Conservation (phyloP, 2,797 vertebrate species). For the Malacoctenus gilli region DNA sequence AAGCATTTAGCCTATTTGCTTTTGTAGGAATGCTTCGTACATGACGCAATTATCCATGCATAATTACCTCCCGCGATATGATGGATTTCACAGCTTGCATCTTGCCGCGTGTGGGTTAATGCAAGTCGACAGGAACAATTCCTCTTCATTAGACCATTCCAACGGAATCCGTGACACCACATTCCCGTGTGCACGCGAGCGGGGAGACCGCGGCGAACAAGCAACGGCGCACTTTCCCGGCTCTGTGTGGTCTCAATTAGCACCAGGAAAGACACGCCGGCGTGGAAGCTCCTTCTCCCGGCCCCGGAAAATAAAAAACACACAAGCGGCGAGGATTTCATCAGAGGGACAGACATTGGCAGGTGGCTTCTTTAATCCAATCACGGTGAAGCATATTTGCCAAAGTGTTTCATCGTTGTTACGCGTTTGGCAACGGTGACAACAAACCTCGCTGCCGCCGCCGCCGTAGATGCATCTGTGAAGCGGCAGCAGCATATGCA, state of each 20-base stretch:
- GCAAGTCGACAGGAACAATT: constrained; percentile 70
- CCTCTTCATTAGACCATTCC: constrained; percentile 77
- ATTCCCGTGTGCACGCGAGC: constrained; percentile 9
- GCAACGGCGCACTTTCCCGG: constrained; percentile 2
- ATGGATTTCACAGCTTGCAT: constrained; percentile 76
- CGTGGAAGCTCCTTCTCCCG: constrained; percentile 1
- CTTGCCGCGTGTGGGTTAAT: constrained; percentile 67
- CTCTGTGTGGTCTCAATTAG: constrained; percentile 53
- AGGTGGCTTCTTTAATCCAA: constrained; percentile 39
- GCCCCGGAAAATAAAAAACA: constrained; percentile 9
- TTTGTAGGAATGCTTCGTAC: constrained; percentile 56
- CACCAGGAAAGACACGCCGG: not conserved
- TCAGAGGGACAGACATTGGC: constrained; percentile 36
- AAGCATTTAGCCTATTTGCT: constrained; percentile 48
- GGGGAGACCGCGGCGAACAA: constrained; percentile 6
- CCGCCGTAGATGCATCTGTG: constrained; percentile 23
- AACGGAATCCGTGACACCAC: constrained; percentile 42
- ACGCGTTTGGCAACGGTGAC: constrained; percentile 26
- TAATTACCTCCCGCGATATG: constrained; percentile 77
- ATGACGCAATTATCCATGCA: constrained; percentile 73
- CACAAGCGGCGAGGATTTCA: constrained; percentile 22
- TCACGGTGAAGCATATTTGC: constrained; percentile 37
- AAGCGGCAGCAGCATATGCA: constrained; percentile 11
- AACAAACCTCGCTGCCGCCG: constrained; percentile 29
- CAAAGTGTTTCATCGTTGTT: constrained; percentile 51